These are phyloP conservation scores for Nannoperca obscura DNA, from an alignment of 2,797 vertebrate species.

Conservation along the genomic window DNA sequence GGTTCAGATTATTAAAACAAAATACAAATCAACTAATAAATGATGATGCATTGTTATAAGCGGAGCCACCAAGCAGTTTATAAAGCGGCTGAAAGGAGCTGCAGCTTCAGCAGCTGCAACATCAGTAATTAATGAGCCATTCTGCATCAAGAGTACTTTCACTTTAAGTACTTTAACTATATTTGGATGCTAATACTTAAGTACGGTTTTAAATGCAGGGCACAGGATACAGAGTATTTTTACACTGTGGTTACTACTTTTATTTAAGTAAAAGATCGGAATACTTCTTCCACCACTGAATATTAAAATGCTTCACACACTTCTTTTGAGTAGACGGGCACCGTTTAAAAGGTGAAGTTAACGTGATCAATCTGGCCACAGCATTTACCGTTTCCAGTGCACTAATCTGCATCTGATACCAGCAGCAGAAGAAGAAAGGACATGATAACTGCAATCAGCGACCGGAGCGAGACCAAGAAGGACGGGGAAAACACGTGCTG, in stretches of 20 bases:
- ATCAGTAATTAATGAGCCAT: background rate
- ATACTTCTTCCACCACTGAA: background rate
- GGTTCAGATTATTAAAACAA: background rate
- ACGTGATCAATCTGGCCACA: background rate
- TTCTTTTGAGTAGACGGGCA: background rate
- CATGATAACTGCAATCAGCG: conserved; percentile 37
- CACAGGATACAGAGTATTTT: background rate
- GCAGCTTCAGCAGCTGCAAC: background rate
- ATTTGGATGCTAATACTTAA: background rate
- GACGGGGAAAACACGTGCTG: background rate
- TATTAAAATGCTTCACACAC: background rate
- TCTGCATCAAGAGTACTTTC: background rate
- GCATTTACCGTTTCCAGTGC: background rate
- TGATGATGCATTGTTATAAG: too few species aligned
- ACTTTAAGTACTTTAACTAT: background rate
- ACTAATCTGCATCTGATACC: conserved; percentile 29
- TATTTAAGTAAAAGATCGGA: background rate
- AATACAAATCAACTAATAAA: background rate
- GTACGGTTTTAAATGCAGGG: background rate
- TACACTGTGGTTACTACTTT: background rate
- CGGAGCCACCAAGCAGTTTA: background rate
- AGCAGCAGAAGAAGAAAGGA: conserved; percentile 3
- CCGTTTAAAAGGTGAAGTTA: background rate
- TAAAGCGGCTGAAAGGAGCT: background rate
- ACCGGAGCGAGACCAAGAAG: background rate